Evolutionary conservation across 1,140 invertebrate species (phyloP).

Genomic region (Aphaenogaster ashmeadi): DNA sequence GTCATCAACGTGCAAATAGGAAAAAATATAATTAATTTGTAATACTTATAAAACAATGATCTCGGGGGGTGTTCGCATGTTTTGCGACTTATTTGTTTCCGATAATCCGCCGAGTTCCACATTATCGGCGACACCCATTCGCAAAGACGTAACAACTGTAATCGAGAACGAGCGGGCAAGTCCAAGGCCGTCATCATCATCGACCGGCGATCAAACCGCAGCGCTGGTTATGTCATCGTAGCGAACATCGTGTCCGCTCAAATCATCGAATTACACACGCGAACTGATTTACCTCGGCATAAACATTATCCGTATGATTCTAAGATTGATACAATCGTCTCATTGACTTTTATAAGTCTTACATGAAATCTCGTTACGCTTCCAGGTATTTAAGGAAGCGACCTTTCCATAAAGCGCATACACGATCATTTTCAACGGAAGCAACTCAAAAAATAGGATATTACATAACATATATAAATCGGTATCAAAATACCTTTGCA

Average conservation of each 20-base stretch:
- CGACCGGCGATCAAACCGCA: constrained; percentile 77
- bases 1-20: no score
- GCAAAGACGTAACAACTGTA: constrained; percentile 64
- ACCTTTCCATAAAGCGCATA: not conserved
- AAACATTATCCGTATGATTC: constrained; percentile 46
- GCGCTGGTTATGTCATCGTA: constrained; percentile 77
- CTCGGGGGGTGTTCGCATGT: not conserved
- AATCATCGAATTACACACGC: constrained; percentile 78
- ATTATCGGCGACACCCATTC: constrained; percentile 35
- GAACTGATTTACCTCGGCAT: constrained; percentile 16
- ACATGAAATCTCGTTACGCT: not conserved
- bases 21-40: not conserved
- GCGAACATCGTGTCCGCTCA: constrained; percentile 66
- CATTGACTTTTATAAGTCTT: constrained; percentile 13
- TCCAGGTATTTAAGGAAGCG: not conserved
- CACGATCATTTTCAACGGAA: not conserved
- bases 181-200: constrained; percentile 80
- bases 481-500: not conserved
- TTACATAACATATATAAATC: not conserved
- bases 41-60: not conserved
- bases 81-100: constrained; percentile 33
- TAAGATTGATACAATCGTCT: not conserved
- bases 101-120: constrained; percentile 49
- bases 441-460: not conserved
- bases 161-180: constrained; percentile 78